Evolutionary conservation across 64 coral and sea anemone genomes (phyloP).

Genomic region (Pachyseris speciosa): DNA sequence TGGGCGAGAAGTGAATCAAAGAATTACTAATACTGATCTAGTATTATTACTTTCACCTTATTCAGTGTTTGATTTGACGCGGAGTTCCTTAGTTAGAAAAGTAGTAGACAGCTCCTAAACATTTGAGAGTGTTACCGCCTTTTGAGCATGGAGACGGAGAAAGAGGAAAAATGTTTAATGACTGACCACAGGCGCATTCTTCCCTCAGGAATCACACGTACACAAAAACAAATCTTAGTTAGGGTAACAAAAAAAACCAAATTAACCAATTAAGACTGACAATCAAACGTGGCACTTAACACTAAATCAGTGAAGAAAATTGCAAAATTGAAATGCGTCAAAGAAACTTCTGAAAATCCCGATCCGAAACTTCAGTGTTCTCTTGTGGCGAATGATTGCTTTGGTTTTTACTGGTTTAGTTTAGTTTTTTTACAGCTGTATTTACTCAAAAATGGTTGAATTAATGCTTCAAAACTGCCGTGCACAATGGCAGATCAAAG

Average conservation of each 20-base stretch:
- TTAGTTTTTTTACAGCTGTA: constrained; percentile 94
- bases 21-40: background rate
- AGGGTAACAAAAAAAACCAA: background rate
- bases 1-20: background rate
- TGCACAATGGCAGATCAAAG: constrained; percentile 56
- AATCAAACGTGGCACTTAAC: constrained; percentile 14
- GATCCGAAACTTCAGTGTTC: background rate
- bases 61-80: background rate
- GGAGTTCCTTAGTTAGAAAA: background rate
- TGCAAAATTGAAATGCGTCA: background rate
- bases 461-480: constrained; percentile 83
- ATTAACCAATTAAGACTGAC: constrained; percentile 49
- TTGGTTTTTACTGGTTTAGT: constrained; percentile 65
- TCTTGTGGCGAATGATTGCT: constrained; percentile 26
- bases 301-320: background rate
- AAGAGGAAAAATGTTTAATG: background rate
- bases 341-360: background rate
- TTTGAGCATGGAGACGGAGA: background rate
- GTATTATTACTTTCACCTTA: background rate
- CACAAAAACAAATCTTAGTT: constrained; percentile 8
- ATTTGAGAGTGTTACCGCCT: constrained; percentile 8
- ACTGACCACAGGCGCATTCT: background rate
- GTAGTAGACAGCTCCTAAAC: constrained; percentile 9
- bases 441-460: constrained; percentile 82
- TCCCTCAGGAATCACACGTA: background rate